Conservation (phyloP, 2,113 vertebrate species). For the Ophthalmolycus amberensis region DNA sequence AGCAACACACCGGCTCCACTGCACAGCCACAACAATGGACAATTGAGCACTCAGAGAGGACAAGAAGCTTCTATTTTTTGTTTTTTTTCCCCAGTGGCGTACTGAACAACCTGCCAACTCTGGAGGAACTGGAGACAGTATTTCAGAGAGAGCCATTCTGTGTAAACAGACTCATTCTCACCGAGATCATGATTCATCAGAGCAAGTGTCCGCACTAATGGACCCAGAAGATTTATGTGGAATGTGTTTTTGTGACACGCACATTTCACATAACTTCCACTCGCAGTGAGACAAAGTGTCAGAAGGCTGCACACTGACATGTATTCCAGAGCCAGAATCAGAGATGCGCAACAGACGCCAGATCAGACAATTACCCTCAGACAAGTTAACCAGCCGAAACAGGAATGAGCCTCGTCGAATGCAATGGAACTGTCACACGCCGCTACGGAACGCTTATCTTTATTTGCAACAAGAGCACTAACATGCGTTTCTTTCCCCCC, state of each 20-base stretch:
- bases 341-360: conserved; percentile 70
- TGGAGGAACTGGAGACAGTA: conserved; percentile 54
- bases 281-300: conserved; percentile 59
- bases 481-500: conserved; percentile 13
- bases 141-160: conserved; percentile 39
- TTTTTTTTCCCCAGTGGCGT: conserved; percentile 2
- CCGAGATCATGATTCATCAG: conserved; percentile 72
- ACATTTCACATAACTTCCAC: conserved; percentile 67
- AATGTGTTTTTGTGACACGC: conserved; percentile 70
- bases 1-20: conserved; percentile 38
- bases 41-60: conserved; percentile 52
- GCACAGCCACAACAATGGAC: conserved; percentile 61
- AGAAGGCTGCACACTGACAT: conserved; percentile 61
- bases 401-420: conserved; percentile 37
- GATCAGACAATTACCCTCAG: conserved; percentile 77
- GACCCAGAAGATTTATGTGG: conserved; percentile 67
- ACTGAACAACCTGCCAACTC: conserved; percentile 59
- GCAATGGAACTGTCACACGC: conserved; percentile 64
- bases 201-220: conserved; percentile 70
- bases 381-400: conserved; percentile 74
- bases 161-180: conserved; percentile 65
- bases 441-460: conserved; percentile 48
- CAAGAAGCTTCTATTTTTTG: conserved; percentile 44
- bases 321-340: conserved; percentile 67
- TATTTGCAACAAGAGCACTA: conserved; percentile 43